Percentiles rank a stretch among this genome's conserved stretches.
phyloP scores from a whole-genome alignment of 2,113 vertebrate genomes.

The Halichoeres trimaculatus region DNA sequence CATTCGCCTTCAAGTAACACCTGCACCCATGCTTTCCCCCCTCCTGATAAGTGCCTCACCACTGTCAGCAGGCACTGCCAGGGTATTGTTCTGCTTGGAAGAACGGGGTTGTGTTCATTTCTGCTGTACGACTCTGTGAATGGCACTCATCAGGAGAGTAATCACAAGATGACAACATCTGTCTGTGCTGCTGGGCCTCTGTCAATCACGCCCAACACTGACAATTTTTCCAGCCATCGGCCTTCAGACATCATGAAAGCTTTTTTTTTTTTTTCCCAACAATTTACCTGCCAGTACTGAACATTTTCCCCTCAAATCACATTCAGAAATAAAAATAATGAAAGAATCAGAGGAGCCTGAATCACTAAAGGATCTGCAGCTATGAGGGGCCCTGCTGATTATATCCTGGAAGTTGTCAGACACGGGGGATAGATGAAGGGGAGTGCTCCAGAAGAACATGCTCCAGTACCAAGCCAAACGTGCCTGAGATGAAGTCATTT shows the following conservation, averaged over 20 bases:
- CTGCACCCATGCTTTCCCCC: slow-evolving; percentile 21
- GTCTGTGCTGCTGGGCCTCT: slow-evolving; percentile 50
- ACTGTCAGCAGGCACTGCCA: slow-evolving; percentile 36
- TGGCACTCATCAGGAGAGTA: slow-evolving; percentile 68
- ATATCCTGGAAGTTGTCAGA: no score
- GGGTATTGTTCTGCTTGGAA: slow-evolving; percentile 62
- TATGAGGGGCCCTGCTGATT: no score
- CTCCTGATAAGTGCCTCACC: slow-evolving; percentile 20
- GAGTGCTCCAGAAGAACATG: no score
- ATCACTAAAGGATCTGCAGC: no score
- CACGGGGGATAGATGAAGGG: no score
- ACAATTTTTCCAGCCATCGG: slow-evolving; percentile 55
- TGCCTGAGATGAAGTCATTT: no score
- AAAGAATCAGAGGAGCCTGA: no score
- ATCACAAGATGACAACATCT: slow-evolving; percentile 65
- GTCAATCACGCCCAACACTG: slow-evolving; percentile 63
- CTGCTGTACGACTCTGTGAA: slow-evolving; percentile 63
- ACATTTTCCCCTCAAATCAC: slow-evolving; percentile 22
- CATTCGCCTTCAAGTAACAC: slow-evolving; percentile 11
- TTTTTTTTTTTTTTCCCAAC: slow-evolving; percentile 25
- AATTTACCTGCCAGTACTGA: slow-evolving; percentile 42
- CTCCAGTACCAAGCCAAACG: no score
- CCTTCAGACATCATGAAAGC: slow-evolving; percentile 21
- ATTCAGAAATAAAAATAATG: background rate
- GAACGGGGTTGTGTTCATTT: slow-evolving; percentile 36